Evolutionary conservation across 2,797 vertebrate genomes (phyloP), one percentile per base, ranked within the genome.

Genomic region (Erethizon dorsatum): DNA sequence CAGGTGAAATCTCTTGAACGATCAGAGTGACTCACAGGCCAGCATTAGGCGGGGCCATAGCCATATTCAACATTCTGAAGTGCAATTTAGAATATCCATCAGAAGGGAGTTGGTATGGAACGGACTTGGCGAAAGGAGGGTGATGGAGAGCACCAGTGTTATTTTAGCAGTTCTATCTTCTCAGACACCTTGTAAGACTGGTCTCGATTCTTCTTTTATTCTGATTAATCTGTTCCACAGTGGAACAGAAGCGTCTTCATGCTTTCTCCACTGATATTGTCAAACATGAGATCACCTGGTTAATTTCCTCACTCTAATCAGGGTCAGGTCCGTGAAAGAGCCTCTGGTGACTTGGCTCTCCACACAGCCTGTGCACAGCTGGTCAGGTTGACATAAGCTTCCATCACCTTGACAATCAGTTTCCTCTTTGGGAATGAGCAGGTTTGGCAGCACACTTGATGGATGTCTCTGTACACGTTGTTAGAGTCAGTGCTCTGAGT

Each of bases 301-400:
- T 79, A 92, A 78, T 94, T 93, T 50, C 61, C 75, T 86, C 71
- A 84, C 61, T 75, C 7, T 45, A 59, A 57, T 50, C 59, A 84
- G 80, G 28, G 33, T 45, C 33, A 94, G 88, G 56, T n/a, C 41
- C 59, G 6, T 3, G 10, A 78, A 73, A 88, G 37, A 95, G 67
- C 83, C 61, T 92, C 83, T 9, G 59, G 71, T 90, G 71, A 77
- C 90, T 95, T 89, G 47, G 52, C 90, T 75, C 7, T 96, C 61
- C 13, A 1, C 22, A 14, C 4, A 87, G 77, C 56, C 93, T 97
- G 85, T 80, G 87, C 63, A 4, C 37, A 89, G 56, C 84, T 97
- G 96, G 95, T 95, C 95, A 97, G 91, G 91, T 59, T 94, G 83
- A 97, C 97, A 94, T 1, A 14, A 91, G 54, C 18, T 20, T 77